Conservation (phyloP, 1,140 invertebrate species). For the Aradophagus sp. region DNA sequence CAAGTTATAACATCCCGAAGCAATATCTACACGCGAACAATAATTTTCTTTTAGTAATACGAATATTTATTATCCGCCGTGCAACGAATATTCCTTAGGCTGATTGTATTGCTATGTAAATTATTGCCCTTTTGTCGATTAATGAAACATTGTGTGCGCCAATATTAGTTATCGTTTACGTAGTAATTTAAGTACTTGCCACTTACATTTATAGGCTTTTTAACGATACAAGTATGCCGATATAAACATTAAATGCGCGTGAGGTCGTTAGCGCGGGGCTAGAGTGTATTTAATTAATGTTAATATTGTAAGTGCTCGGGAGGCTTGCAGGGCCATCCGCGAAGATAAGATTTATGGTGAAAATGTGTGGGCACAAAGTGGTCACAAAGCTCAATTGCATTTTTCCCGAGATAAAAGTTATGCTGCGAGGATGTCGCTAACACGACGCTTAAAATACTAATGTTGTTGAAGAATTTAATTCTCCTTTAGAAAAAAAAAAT, state of each 20-base stretch:
- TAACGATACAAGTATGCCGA: slow-evolving; percentile 29
- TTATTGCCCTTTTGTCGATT: slow-evolving; percentile 52
- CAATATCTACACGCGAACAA: slow-evolving; percentile 50
- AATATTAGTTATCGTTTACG: slow-evolving; percentile 55
- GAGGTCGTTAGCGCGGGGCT: slow-evolving; percentile 11
- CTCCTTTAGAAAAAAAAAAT: too few species aligned
- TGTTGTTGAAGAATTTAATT: too few species aligned
- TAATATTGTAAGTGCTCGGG: slow-evolving; percentile 16
- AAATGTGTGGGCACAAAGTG: too few species aligned
- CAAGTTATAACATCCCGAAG: slow-evolving; percentile 39
- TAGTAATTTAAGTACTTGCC: slow-evolving; percentile 48
- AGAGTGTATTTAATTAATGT: slow-evolving; percentile 36
- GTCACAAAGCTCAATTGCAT: too few species aligned
- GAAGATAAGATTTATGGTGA: too few species aligned
- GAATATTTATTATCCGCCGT: slow-evolving; percentile 50
- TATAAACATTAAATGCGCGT: slow-evolving; percentile 19
- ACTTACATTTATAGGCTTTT: slow-evolving; percentile 53
- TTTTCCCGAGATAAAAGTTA: too few species aligned
- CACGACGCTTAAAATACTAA: too few species aligned
- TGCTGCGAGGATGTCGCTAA: too few species aligned
- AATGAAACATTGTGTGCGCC: slow-evolving; percentile 49
- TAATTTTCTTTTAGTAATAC: slow-evolving; percentile 49
- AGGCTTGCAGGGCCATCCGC: too few species aligned
- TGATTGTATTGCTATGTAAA: slow-evolving; percentile 50
- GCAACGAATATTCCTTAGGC: slow-evolving; percentile 28